A percentile compares a stretch with the other conserved stretches of the same genome.
Conservation (phyloP, 2,888 invertebrate genomes). For the Pedicia rivosa region DNA sequence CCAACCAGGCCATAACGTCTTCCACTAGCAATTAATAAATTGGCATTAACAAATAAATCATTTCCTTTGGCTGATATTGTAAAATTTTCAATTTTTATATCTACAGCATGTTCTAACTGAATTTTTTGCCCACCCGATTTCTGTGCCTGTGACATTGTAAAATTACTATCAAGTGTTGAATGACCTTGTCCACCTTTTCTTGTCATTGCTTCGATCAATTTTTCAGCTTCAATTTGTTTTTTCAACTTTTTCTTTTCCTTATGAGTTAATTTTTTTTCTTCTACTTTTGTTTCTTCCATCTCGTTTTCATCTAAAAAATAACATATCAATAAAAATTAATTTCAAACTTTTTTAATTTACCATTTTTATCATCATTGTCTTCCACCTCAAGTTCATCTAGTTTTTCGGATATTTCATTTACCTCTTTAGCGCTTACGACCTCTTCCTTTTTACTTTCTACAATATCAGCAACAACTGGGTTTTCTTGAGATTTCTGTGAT, state of each 20-base stretch:
- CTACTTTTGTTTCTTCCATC: constrained; percentile 11
- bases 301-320: constrained; percentile 9
- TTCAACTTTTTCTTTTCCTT: constrained; percentile 86
- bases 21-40: constrained; percentile 79
- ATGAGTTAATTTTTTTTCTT: constrained; percentile 66
- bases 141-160: constrained; percentile 78
- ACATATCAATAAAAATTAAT: no score
- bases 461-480: constrained; percentile 19
- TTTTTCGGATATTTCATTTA: constrained; percentile 31
- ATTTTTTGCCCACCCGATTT: constrained; percentile 59
- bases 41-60: constrained; percentile 92
- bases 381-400: constrained; percentile 18
- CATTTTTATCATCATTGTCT: constrained; percentile 12
- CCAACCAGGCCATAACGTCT: constrained; percentile 95
- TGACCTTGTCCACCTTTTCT: constrained; percentile 81
- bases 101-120: constrained; percentile 81
- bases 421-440: no score
- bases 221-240: constrained; percentile 77
- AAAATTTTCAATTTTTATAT: constrained; percentile 97
- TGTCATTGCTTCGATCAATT: constrained; percentile 68
- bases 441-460: not conserved
- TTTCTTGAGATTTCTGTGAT: no score
- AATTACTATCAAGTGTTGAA: constrained; percentile 82
- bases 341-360: no score
- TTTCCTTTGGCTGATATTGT: constrained; percentile 96